phyloP scores from a whole-genome alignment of 1,140 invertebrate genomes.

The Elymnias hypermnestra region DNA sequence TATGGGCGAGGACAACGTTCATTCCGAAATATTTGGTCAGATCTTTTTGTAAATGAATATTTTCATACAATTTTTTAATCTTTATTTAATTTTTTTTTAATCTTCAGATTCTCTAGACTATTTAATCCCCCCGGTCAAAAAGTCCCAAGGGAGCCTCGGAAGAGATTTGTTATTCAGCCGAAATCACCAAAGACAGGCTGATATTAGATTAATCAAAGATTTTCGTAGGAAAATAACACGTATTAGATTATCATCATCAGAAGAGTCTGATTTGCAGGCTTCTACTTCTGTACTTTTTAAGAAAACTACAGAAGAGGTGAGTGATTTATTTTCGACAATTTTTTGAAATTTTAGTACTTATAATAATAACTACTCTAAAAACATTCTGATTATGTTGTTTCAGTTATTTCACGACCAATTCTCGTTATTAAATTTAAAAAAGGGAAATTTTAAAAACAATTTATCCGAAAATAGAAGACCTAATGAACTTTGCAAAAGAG shows the following conservation, averaged over 20 bases:
- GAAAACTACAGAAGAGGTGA: slow-evolving; percentile 9
- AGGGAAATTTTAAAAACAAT: slow-evolving; percentile 5
- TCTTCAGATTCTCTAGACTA: slow-evolving; percentile 46
- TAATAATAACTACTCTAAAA: too few species aligned
- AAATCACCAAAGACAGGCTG: not conserved
- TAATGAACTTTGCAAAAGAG: too few species aligned
- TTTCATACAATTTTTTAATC: slow-evolving; percentile 25
- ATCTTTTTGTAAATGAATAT: slow-evolving; percentile 16
- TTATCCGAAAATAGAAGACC: too few species aligned
- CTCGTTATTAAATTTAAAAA: slow-evolving; percentile 3
- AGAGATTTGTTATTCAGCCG: not conserved
- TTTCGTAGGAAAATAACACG: slow-evolving; percentile 1
- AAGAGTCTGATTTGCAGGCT: not conserved
- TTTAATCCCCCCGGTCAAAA: slow-evolving; percentile 38
- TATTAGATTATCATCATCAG: not conserved
- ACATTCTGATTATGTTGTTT: too few species aligned
- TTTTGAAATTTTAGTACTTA: too few species aligned
- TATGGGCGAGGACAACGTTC: slow-evolving; percentile 28
- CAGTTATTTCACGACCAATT: slow-evolving; percentile 13
- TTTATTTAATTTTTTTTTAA: slow-evolving; percentile 23
- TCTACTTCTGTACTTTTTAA: slow-evolving; percentile 9
- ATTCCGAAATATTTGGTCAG: slow-evolving; percentile 33
- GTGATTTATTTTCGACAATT: not conserved
- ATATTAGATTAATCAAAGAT: slow-evolving; percentile 6
- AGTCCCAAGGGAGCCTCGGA: slow-evolving; percentile 11